Evolutionary conservation across 2,113 vertebrate species (phyloP).

Genomic region (Desmodus rotundus): DNA sequence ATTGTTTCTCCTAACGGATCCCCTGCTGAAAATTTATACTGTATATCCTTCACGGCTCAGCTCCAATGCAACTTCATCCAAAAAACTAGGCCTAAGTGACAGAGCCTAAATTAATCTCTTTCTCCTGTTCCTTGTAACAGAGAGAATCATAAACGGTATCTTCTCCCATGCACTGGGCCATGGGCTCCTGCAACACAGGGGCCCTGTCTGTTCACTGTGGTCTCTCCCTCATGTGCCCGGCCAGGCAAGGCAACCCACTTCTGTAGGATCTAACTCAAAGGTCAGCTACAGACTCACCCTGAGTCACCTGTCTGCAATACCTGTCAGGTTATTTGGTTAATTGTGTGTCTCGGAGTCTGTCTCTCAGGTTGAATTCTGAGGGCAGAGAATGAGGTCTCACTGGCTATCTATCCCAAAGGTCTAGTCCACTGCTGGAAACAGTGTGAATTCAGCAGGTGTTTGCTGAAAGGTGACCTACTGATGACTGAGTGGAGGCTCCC

Average conservation of each 20-base stretch:
- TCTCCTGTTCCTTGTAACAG: background rate
- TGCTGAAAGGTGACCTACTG: conserved; percentile 17
- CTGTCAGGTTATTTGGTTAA: background rate
- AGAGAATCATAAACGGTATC: background rate
- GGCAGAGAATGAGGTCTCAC: background rate
- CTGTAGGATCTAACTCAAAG: background rate
- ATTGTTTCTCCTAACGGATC: background rate
- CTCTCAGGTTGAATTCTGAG: conserved; percentile 33
- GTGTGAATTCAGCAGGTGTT: background rate
- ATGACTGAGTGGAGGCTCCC: background rate
- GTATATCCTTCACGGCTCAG: background rate
- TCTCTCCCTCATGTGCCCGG: background rate
- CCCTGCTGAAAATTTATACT: background rate
- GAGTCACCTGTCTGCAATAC: background rate
- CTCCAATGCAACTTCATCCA: background rate
- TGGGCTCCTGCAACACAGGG: background rate
- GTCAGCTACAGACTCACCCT: background rate
- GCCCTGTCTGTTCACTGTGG: background rate
- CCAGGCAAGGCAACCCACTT: background rate
- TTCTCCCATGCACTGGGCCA: background rate
- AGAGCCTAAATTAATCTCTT: background rate
- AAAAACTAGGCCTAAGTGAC: conserved; percentile 1
- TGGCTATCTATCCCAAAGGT: background rate
- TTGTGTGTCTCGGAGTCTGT: background rate
- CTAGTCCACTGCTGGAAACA: background rate